Evolutionary conservation across 2,888 invertebrate species (phyloP), one percentile per base, ranked within the genome.

Genomic region (Lasioglossum oenotherae): DNA sequence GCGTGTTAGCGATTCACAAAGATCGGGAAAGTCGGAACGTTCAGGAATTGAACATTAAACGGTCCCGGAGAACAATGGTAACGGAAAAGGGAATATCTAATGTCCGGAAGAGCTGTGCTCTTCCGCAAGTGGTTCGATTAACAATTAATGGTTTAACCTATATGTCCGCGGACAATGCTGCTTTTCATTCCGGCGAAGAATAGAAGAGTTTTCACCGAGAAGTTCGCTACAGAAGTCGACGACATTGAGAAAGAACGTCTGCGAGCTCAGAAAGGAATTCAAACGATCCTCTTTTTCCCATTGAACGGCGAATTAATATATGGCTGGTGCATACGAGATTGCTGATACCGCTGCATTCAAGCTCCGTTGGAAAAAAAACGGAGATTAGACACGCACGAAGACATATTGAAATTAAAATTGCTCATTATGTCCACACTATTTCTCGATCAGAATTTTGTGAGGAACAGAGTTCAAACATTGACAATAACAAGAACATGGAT

Each of bases 161-260:
- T 23, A 35, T 19, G 41, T 27, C 5, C 53, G 12, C n/a, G 5
- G 35, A 80, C 41, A 35, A 77, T 76, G 76, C 84, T 84, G 79
- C 60, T 84, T 84, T 79, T 57, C 64, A 69, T 5, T 38, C 49
- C 23, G 31, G 27, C 67, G 19, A 38, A 35, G 44, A 64, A 53
- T 16, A 73, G n/a, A 14, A 46, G 6, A 53, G 16, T 19, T 73
- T 1, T 27, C 23, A 0, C 23, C 35, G 38, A 38, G 38, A 38
- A 69, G 69, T 38, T 69, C 69, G 69, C 23, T 12, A 23, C 69
- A n/a, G 23, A 69, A 69, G 69, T 69, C 38, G 69, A 41, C 69
- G 69, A 69, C 23, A 69, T 67, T 35, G 67, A 35, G 35, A 69
- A 69, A 38, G 69, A 69, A 69, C 69, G 69, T 35, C 38, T 35